Base-by-base conservation (phyloP, 2,888 invertebrate species). In the Coenonympha glycerion region DNA sequence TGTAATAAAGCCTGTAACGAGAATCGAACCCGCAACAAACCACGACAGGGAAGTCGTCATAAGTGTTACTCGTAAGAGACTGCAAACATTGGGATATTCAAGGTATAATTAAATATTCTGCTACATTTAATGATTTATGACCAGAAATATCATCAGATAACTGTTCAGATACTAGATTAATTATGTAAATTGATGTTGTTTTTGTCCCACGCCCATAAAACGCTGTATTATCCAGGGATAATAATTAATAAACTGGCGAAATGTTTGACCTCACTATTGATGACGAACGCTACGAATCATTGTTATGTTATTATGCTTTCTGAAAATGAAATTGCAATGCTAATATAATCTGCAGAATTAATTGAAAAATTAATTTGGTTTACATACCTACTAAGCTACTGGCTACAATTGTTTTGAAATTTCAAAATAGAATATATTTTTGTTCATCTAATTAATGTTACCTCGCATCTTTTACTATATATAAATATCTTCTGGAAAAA, bases 141-240 rank as follows among this genome's bases (percentile, higher is more conserved):
- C 11, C 13, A 6, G 41, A 42, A 31, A 42, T 24, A 15, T 34
- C 24, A 45, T 33, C 33, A 22, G 9, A 33, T 6, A 44, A n/a
- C 44, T 6, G n/a, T n/a, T n/a, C n/a, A n/a, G 44, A 33, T 31
- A 44, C n/a, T 61, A 65, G 73, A 78, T 79, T 80, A 73, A 80
- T 80, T 77, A 81, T 78, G 77, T 66, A 76, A 78, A 80, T 78
- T 74, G 66, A 64, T 69, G 65, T 67, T 72, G 68, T 73, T 75
- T 65, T 69, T 67, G 62, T 66, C 37, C 6, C 6, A 22, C 15
- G 31, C 26, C 46, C 18, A 19, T 41, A 47, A 47, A 47, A 36
- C 36, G 40, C 15, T 24, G 33, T 15, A 15, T 37, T 50, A 47
- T 48, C 47, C 5, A 37, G 30, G 39, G 47, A 51, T 52, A 56